Percentiles rank a stretch among this genome's conserved stretches.
phyloP scores from a whole-genome alignment of 2,113 vertebrate species.

The Tetraodon nigroviridis region DNA sequence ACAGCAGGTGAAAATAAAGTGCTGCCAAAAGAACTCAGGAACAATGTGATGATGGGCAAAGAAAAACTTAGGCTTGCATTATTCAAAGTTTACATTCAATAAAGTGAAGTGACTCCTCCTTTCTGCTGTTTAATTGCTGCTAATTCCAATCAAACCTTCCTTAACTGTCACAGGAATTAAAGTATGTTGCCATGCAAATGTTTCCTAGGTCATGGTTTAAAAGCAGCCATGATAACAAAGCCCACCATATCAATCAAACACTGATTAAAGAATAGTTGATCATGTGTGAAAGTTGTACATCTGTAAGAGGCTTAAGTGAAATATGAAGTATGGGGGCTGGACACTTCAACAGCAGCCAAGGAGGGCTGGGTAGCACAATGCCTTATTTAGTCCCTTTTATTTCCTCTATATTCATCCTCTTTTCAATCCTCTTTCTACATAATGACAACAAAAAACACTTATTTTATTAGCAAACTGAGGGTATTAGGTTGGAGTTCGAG shows the following conservation, averaged over 20 bases:
- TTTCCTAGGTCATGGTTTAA: conserved; percentile 73
- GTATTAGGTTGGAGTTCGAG: no score
- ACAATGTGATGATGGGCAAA: conserved; percentile 12
- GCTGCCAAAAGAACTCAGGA: conserved; percentile 14
- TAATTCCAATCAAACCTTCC: conserved; percentile 5
- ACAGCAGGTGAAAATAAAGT: conserved; percentile 7
- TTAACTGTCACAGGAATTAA: conserved; percentile 2
- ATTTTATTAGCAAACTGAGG: no score
- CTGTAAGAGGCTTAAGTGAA: conserved; percentile 10
- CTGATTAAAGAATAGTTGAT: conserved; percentile 61
- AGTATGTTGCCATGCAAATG: background rate
- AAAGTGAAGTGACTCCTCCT: conserved; percentile 7
- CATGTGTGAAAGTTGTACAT: conserved; percentile 47
- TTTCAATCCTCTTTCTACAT: background rate
- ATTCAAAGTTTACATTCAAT: conserved; percentile 35
- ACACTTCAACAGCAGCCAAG: no score
- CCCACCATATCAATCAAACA: conserved; percentile 63
- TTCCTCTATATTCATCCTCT: background rate
- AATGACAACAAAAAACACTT: no score
- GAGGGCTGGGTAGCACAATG: no score
- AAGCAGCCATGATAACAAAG: conserved; percentile 65
- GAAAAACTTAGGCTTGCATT: conserved; percentile 26
- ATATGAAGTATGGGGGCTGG: background rate
- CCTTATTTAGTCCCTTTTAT: background rate
- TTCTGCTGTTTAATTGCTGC: conserved; percentile 26